Evolutionary conservation across 2,888 invertebrate species (phyloP), one percentile per base, ranked within the genome.

Genomic region (Hypercompe scribonia): DNA sequence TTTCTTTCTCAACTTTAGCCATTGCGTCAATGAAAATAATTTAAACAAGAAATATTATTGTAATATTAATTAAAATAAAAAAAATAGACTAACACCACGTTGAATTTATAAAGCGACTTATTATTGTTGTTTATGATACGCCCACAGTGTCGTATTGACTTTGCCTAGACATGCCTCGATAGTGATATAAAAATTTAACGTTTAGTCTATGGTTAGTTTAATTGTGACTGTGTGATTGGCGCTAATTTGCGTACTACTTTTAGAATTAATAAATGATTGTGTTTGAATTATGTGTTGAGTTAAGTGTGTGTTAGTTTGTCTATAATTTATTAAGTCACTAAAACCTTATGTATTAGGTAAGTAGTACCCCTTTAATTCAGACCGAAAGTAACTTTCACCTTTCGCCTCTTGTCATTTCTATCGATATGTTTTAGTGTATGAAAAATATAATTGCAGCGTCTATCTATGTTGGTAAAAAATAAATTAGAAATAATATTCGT

Each of bases 301-400:
- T 70, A 36, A 50, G 64, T 69, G 70, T 74, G 10, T 72, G 33
- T 72, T 68, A 78, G 68, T 74, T 65, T 67, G 33, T 42, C 13
- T 73, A 73, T 39, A 54, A 39, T 61, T 69, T 2, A 39, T 15
- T 68, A 54, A 54, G 34, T 21, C 21, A 61, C 72, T 36, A 21
- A 50, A 34, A 39, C 68, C 67, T 72, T 71, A 74, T 70, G 67
- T 75, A 63, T 34, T 77, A 80, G 81, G 83, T 84, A 80, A 28
- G 76, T 74, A 71, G 36, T 34, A 46, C 80, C 77, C 68, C 67
- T 79, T 76, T 73, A 78, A 69, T 74, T 81, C 72, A 73, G 76
- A 78, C 78, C 80, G 83, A 80, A 85, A 84, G 81, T 86, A 86
- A 91, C 91, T 91, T 91, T 91, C 91, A 89, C 91, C 88, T 86